Evolutionary conservation across 1,140 invertebrate genomes (phyloP), one percentile per base, ranked within the genome.

Genomic region (Lepidurus arcticus): DNA sequence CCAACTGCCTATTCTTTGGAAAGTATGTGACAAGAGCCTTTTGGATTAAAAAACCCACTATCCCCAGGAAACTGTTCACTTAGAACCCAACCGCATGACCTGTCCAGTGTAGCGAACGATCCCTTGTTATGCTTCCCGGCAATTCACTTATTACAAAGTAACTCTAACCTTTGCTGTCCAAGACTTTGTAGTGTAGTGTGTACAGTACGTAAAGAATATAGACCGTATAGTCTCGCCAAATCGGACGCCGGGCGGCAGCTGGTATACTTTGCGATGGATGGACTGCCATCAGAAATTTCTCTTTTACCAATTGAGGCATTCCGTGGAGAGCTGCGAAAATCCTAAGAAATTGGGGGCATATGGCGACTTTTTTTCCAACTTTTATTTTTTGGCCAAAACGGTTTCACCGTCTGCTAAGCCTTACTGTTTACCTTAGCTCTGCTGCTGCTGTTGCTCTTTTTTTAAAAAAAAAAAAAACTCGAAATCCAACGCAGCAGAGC

Each of bases 371-470:
- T 65, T 21, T 34, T 34, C 26, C 13, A 65, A 65, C 47, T 65
- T 65, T 65, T 24, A 24, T 65, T 47, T 65, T 65, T 65, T 65
- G 6, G 53, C 53, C 53, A 65, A 65, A 65, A 65, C 21, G 53
- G 53, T 65, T 65, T 65, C 53, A 65, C 53, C 53, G 53, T 65
- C 53, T 65, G 53, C 53, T 65, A 65, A 65, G 53, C 53, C 53
- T 65, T 65, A 65, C 53, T 65, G 53, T 65, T 65, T 65, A 65
- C 53, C 53, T 65, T 65, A 65, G 53, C 53, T 65, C 53, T 65
- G 53, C 53, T 65, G 53, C 21, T 21, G 53, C 16, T 65, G 24
- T 24, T 24, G 4, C 53, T 65, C 45, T 47, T 21, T 16, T 65
- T 65, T 65, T n/a, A n/a, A n/a, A n/a, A n/a, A n/a, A n/a, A n/a